These are phyloP conservation scores for Campylorhamphus procurvoides DNA, from an alignment of 2,113 vertebrate genomes.

Conservation along the genomic window DNA sequence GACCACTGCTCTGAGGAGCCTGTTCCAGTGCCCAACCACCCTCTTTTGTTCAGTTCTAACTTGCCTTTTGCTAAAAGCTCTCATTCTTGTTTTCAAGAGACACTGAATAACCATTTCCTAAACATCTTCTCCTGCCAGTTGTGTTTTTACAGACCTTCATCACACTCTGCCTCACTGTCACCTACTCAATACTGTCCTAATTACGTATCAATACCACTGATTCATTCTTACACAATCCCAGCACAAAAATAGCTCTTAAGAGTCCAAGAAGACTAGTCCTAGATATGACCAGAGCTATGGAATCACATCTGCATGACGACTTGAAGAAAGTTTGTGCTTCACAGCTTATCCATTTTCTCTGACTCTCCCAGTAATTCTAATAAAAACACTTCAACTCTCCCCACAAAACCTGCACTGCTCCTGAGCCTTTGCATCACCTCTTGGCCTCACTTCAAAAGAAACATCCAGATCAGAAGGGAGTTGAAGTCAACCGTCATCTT, in stretches of 20 bases:
- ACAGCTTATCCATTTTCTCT: background rate
- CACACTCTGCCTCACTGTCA: background rate
- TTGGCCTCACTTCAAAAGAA: slow-evolving; percentile 51
- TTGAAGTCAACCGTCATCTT: background rate
- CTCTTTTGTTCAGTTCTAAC: background rate
- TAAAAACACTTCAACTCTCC: background rate
- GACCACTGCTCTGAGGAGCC: background rate
- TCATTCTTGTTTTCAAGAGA: background rate
- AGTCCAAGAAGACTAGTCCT: background rate
- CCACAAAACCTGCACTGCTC: background rate
- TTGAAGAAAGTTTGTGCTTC: background rate
- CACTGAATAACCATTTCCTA: background rate
- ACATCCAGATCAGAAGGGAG: slow-evolving; percentile 18
- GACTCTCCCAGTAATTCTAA: background rate
- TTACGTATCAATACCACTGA: background rate
- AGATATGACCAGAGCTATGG: background rate
- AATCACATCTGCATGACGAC: background rate
- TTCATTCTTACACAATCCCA: background rate
- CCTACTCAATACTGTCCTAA: background rate
- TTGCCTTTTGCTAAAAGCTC: background rate
- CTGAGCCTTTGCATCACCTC: slow-evolving; percentile 3
- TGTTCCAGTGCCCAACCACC: background rate
- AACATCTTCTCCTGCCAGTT: background rate
- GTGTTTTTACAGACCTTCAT: background rate
- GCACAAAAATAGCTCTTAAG: background rate